A percentile compares a stretch with the other conserved stretches of the same genome.
These are phyloP conservation scores for Aspidiotus rigidus DNA, from an alignment of 2,888 invertebrate genomes.

Conservation along the genomic window DNA sequence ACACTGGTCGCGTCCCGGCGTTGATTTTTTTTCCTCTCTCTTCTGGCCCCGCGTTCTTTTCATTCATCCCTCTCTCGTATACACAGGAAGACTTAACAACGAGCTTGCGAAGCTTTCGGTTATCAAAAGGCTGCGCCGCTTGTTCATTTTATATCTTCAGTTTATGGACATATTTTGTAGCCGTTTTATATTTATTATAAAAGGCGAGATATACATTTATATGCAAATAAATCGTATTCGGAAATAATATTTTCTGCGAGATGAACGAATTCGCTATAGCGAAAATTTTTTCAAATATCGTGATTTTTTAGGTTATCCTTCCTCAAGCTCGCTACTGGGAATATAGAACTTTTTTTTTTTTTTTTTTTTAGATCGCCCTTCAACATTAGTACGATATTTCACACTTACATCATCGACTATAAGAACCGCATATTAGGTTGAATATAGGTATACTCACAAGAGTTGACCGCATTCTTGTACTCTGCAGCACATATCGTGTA, in stretches of 20 bases:
- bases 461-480: too few species aligned
- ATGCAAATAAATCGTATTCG: conserved; percentile 30
- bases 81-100: conserved; percentile 26
- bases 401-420: too few species aligned
- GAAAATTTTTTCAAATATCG: too few species aligned
- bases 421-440: too few species aligned
- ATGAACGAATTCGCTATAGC: background rate
- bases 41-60: conserved; percentile 11
- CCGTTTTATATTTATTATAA: conserved; percentile 31
- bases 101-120: conserved; percentile 21
- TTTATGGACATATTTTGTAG: conserved; percentile 33
- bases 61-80: background rate
- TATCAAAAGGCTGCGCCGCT: conserved; percentile 23
- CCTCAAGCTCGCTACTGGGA: too few species aligned
- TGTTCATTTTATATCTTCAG: conserved; percentile 29
- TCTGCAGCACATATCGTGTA: too few species aligned
- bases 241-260: conserved; percentile 31
- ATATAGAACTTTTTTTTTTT: too few species aligned
- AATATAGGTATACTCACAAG: too few species aligned
- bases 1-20: conserved; percentile 17
- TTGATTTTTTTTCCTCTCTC: conserved; percentile 19
- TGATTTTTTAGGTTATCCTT: too few species aligned
- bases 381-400: too few species aligned
- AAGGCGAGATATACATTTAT: conserved; percentile 30
- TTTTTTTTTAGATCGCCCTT: too few species aligned